These are phyloP conservation scores for Ichneumoninae sp. DNA, from an alignment of 2,888 invertebrate species.

Conservation along the genomic window DNA sequence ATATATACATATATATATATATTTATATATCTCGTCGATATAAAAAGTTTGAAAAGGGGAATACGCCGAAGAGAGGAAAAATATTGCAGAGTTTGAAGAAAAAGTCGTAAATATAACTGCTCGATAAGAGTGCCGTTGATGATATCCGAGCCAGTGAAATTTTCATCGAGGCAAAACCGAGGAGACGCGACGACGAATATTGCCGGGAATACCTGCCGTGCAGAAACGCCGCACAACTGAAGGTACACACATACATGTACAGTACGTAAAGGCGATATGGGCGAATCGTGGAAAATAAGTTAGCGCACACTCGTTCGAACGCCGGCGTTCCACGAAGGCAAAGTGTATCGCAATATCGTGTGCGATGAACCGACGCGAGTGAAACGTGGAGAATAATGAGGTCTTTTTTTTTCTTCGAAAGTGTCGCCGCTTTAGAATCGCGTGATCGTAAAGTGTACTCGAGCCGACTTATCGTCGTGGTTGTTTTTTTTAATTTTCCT, in stretches of 20 bases:
- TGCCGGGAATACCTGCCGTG: conserved; percentile 10
- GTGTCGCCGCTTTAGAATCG: not conserved
- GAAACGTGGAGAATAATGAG: not conserved
- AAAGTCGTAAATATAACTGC: not conserved
- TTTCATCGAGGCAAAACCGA: not conserved
- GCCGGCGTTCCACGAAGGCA: not conserved
- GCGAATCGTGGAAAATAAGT: not conserved
- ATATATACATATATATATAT: too few species aligned
- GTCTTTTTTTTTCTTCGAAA: not conserved
- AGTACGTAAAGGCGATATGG: not conserved
- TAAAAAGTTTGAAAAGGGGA: not conserved
- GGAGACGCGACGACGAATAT: conserved; percentile 15
- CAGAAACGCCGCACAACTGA: not conserved
- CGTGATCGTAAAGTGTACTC: not conserved
- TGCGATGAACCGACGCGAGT: not conserved
- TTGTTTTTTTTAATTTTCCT: too few species aligned
- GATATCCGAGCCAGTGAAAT: conserved; percentile 1
- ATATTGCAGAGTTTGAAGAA: conserved; percentile 14
- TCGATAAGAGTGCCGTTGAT: not conserved
- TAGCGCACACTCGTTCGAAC: not conserved
- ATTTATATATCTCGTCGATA: not conserved
- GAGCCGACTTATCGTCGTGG: not conserved
- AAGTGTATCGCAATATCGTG: not conserved
- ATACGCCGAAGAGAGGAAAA: not conserved
- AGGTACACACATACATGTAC: conserved; percentile 25